These are phyloP conservation scores for Drosophila kanekoi DNA, from an alignment of 2,888 invertebrate genomes.

Conservation along the genomic window DNA sequence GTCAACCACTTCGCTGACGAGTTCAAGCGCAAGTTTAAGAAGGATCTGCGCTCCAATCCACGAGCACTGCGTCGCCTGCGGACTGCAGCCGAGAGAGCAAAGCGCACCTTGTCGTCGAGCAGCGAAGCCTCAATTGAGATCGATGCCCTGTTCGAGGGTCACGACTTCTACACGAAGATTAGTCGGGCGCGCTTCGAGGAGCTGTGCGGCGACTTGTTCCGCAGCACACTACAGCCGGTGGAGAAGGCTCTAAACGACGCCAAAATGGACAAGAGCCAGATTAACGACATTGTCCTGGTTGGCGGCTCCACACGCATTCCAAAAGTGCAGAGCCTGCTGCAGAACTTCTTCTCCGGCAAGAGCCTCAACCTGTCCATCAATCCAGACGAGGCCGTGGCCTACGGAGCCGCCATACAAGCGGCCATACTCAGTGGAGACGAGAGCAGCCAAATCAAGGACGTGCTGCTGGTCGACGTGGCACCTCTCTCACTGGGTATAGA, in stretches of 20 bases:
- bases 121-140: constrained; percentile 91
- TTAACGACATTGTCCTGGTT: constrained; percentile 92
- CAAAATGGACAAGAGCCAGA: constrained; percentile 90
- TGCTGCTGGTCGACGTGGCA: constrained; percentile 89
- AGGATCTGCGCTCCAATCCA: constrained; percentile 89
- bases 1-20: constrained; percentile 94
- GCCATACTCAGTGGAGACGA: constrained; percentile 89
- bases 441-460: constrained; percentile 91
- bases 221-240: constrained; percentile 90
- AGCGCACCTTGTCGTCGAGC: constrained; percentile 91
- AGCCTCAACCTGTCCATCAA: constrained; percentile 91
- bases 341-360: constrained; percentile 91
- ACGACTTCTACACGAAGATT: constrained; percentile 91
- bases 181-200: constrained; percentile 92
- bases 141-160: constrained; percentile 90
- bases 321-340: constrained; percentile 90
- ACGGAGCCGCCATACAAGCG: constrained; percentile 91
- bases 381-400: constrained; percentile 93
- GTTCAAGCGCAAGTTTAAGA: constrained; percentile 92
- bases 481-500: constrained; percentile 91
- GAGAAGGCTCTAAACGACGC: constrained; percentile 92
- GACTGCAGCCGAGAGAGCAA: constrained; percentile 92
- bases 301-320: constrained; percentile 93
- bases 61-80: constrained; percentile 89
- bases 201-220: constrained; percentile 90